Conservation (phyloP, 1,140 invertebrate genomes). For the Diplogasteroides magnus region DNA sequence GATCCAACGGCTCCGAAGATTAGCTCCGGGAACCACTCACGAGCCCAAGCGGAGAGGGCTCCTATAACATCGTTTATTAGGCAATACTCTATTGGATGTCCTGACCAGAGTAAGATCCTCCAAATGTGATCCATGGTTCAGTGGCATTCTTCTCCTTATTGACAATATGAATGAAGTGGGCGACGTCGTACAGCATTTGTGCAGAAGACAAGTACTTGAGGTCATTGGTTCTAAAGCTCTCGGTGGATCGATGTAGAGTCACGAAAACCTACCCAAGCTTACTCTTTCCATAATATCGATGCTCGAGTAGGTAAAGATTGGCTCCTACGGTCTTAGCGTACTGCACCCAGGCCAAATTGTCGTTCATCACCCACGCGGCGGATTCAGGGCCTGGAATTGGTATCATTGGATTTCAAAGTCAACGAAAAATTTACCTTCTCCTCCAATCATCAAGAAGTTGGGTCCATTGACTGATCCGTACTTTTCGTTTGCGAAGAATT, state of each 20-base stretch:
- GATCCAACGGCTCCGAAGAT: constrained; percentile 26
- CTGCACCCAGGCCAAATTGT: constrained; percentile 61
- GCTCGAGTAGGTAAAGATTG: constrained; percentile 77
- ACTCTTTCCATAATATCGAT: constrained; percentile 85
- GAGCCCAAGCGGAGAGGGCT: constrained; percentile 35
- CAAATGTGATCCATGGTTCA: constrained; percentile 78
- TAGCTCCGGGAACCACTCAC: constrained; percentile 30
- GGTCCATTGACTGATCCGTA: background rate
- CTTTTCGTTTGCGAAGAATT: background rate
- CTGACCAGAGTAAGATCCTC: constrained; percentile 70
- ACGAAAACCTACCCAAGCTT: constrained; percentile 74
- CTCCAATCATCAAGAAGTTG: background rate
- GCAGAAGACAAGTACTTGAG: constrained; percentile 73
- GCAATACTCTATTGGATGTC: too few species aligned
- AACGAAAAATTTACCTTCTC: background rate
- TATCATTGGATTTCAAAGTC: too few species aligned
- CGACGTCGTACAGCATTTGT: constrained; percentile 79
- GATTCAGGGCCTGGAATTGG: background rate
- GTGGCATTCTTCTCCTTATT: constrained; percentile 60
- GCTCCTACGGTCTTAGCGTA: constrained; percentile 75
- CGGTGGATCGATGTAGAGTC: constrained; percentile 49
- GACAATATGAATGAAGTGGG: constrained; percentile 67
- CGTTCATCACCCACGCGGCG: background rate
- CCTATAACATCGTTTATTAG: background rate
- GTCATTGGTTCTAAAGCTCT: constrained; percentile 67